These are phyloP conservation scores for Altica lythri DNA, from an alignment of 2,888 invertebrate genomes.

Conservation along the genomic window DNA sequence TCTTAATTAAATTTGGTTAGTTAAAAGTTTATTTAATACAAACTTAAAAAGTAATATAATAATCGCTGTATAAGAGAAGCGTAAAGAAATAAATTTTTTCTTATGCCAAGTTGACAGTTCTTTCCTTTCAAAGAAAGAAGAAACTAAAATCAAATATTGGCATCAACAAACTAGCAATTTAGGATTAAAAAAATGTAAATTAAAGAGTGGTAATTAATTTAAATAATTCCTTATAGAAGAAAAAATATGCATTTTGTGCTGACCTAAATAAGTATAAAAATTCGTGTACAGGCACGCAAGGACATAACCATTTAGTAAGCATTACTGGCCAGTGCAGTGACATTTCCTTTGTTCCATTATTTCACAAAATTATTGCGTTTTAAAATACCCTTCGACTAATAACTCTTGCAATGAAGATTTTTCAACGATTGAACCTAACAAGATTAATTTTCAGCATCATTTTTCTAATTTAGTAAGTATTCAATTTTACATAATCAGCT, in stretches of 20 bases:
- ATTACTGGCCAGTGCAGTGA: conserved; percentile 29
- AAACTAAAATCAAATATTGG: too few species aligned
- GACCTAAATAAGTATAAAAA: conserved; percentile 3
- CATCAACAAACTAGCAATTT: background rate
- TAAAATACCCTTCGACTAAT: too few species aligned
- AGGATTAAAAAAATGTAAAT: conserved; percentile 7
- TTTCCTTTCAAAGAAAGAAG: background rate
- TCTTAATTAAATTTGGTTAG: too few species aligned
- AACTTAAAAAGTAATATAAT: too few species aligned
- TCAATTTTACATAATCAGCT: conserved; percentile 29
- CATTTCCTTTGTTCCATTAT: conserved; percentile 42
- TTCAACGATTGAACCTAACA: background rate
- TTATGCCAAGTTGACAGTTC: too few species aligned
- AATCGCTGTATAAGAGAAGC: too few species aligned
- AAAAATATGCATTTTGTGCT: background rate
- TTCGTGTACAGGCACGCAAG: conserved; percentile 14
- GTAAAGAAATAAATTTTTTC: too few species aligned
- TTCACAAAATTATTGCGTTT: conserved; percentile 35
- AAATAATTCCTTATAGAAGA: background rate
- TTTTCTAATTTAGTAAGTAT: conserved; percentile 28
- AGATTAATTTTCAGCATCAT: conserved; percentile 2
- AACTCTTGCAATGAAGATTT: conserved; percentile 10
- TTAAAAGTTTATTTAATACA: too few species aligned
- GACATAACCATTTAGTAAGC: conserved; percentile 12
- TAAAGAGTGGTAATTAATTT: background rate